Percentiles rank a stretch among this genome's conserved stretches.
Conservation (phyloP, 2,113 vertebrate genomes). For the Phrynocephalus versicolor region DNA sequence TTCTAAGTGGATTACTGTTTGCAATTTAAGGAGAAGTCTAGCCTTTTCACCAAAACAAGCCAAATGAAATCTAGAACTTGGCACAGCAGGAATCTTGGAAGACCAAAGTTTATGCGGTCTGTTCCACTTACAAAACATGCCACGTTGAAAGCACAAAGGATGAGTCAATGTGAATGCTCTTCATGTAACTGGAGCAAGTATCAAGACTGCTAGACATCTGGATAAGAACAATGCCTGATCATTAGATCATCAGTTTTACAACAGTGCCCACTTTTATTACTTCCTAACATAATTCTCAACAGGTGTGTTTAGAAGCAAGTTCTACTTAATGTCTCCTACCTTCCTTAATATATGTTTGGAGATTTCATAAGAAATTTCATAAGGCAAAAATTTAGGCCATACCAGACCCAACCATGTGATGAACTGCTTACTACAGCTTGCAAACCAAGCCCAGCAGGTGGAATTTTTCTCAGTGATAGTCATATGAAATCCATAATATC, state of each 20-base stretch:
- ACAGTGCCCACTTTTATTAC: slow-evolving; percentile 12
- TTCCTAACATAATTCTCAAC: background rate
- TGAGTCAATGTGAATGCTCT: slow-evolving; percentile 22
- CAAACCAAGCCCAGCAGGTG: background rate
- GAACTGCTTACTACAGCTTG: rapidly evolving
- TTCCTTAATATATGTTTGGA: background rate
- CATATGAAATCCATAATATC: background rate
- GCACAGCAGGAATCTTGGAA: background rate
- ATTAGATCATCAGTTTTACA: background rate
- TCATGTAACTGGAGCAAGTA: slow-evolving; percentile 18
- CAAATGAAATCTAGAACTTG: rapidly evolving
- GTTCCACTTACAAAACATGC: slow-evolving; percentile 16
- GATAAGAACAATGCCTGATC: background rate
- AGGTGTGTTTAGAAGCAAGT: background rate
- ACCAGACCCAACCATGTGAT: background rate
- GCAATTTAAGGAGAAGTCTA: background rate
- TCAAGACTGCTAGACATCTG: slow-evolving; percentile 17
- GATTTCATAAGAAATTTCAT: background rate
- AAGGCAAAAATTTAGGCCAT: slow-evolving; percentile 1
- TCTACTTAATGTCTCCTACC: background rate
- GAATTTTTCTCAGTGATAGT: background rate
- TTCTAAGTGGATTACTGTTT: slow-evolving; percentile 9
- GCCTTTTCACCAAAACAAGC: background rate
- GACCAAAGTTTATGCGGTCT: slow-evolving; percentile 31
- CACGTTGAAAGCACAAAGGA: slow-evolving; percentile 26